Percentiles rank a stretch among this genome's conserved stretches.
Conservation (phyloP, 2,113 vertebrate genomes). For the Oxyruncus cristatus region DNA sequence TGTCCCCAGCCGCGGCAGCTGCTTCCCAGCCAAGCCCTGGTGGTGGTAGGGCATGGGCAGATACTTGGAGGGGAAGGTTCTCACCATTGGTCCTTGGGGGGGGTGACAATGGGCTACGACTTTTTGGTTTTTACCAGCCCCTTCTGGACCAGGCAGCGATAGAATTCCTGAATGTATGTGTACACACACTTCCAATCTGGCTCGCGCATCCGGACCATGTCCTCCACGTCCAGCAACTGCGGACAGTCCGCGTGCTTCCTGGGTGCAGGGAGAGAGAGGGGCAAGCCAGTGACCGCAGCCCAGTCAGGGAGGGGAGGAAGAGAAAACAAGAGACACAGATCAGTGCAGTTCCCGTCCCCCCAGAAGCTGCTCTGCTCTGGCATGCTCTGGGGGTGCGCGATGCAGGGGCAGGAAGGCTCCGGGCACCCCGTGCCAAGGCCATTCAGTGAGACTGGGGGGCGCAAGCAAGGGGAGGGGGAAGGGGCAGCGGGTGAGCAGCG, state of each 20-base stretch:
- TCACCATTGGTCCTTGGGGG: constrained; percentile 75
- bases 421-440: constrained; percentile 2
- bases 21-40: neutral
- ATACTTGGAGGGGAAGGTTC: constrained; percentile 60
- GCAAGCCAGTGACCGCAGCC: constrained; percentile 81
- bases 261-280: constrained; percentile 74
- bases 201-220: constrained; percentile 99
- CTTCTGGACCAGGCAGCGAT: constrained; percentile 98
- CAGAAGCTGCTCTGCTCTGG: constrained; percentile 59
- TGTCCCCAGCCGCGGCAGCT: neutral
- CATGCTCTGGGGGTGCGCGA: constrained; percentile 68
- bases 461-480: constrained; percentile 33
- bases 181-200: constrained; percentile 99
- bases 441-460: constrained; percentile 46
- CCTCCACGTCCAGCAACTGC: constrained; percentile 98
- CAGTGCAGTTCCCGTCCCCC: constrained; percentile 73
- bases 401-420: constrained; percentile 60
- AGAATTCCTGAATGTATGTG: constrained; percentile 99
- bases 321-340: constrained; percentile 73
- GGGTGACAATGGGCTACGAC: constrained; percentile 83
- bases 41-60: neutral
- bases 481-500: neutral
- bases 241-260: constrained; percentile 98
- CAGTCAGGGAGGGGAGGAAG: constrained; percentile 47
- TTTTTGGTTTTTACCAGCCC: constrained; percentile 99